Percentiles rank a stretch among this genome's conserved stretches.
These are phyloP conservation scores for Pogonognathellus flavescens DNA, from an alignment of 1,140 invertebrate genomes.

Conservation along the genomic window DNA sequence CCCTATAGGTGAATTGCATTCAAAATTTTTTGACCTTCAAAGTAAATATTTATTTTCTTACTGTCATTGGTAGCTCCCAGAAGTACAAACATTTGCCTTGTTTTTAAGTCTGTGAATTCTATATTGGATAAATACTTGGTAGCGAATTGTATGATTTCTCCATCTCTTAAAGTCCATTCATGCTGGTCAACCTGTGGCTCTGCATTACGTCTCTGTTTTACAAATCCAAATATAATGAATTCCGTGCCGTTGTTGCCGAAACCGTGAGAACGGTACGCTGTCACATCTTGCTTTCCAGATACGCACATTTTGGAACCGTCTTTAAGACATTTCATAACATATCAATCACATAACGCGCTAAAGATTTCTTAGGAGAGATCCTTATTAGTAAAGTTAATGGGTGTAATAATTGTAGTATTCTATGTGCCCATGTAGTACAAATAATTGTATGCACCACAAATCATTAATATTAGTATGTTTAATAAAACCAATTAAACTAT, in stretches of 20 bases:
- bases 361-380: not conserved
- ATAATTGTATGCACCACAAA: not conserved
- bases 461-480: not conserved
- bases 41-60: conserved; percentile 53
- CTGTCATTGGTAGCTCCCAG: conserved; percentile 68
- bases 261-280: conserved; percentile 60
- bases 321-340: conserved; percentile 33
- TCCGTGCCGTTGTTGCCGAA: conserved; percentile 64
- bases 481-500: not conserved
- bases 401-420: not conserved
- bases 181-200: conserved; percentile 65
- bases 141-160: conserved; percentile 65
- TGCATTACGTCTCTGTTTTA: conserved; percentile 49
- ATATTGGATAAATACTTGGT: conserved; percentile 66
- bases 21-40: too few relatives aligned
- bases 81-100: conserved; percentile 66
- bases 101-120: conserved; percentile 64
- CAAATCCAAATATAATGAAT: conserved; percentile 65
- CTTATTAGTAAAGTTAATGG: not conserved
- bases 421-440: not conserved
- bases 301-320: conserved; percentile 65
- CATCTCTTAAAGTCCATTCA: conserved; percentile 61
- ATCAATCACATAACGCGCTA: conserved; percentile 18
- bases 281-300: conserved; percentile 64
- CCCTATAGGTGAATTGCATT: too few relatives aligned